Base-by-base conservation (phyloP, 2,113 vertebrate species). In the Misgurnus anguillicaudatus region DNA sequence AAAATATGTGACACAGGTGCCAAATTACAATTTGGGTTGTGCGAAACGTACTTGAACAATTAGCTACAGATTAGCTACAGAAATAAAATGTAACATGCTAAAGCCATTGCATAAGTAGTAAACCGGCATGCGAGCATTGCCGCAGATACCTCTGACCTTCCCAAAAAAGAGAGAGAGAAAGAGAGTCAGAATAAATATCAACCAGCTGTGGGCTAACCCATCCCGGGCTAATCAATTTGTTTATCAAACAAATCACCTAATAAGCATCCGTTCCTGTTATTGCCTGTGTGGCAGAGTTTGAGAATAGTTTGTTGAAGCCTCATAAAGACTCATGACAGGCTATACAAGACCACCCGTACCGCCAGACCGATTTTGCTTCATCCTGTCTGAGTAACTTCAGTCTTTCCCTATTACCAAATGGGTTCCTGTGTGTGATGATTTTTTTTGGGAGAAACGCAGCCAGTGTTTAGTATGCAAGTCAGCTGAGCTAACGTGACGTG, bases 161-260 rank as follows among this genome's bases (percentile, higher is more conserved):
- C 84, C 80, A 84, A 57, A 75, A 11, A 45, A 82, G 70, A 79
- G 86, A 67, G 53, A 80, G 77, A 86, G 48, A 84, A 45, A 75
- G 41, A 67, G 9, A 75, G 39, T 21, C 14, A 64, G 61, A 16
- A 19, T 48, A 62, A 83, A 83, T 77, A 24, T 58, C 65, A 55
- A 39, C n/a, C 79, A 83, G 81, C 78, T 83, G 75, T 79, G 41
- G 47, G 36, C 65, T 69, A 17, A 48, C 75, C 42, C 36, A 61
- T 85, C 77, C 80, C 57, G 60, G 60, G 55, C 90, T 88, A 92
- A 92, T 92, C 91, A 93, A 89, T 89, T 88, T 93, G 90, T 93
- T 93, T 93, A 92, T 92, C 85, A 92, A 91, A 92, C 88, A 90
- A 89, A 85, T 89, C 90, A 90, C 89, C 90, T 91, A 91, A 92